Evolutionary conservation across 2,888 invertebrate genomes (phyloP).

Genomic region (Oligia latruncula): DNA sequence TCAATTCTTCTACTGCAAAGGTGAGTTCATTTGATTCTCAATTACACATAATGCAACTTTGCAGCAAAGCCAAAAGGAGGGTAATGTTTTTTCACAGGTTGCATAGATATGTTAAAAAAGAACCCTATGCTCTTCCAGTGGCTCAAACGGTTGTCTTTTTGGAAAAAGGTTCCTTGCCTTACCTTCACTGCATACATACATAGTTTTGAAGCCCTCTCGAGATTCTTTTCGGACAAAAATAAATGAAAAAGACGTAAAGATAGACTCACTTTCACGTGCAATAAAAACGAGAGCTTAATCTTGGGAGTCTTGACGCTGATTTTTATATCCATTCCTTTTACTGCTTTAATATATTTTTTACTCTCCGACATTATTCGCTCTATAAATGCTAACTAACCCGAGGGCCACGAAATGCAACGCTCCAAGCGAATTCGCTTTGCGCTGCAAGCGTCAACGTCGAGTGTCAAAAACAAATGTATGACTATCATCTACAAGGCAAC

Average conservation of each 20-base stretch:
- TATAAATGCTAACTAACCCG: background rate
- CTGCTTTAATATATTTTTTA: slow-evolving; percentile 17
- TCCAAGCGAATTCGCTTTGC: too few species aligned
- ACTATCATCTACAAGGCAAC: too few species aligned
- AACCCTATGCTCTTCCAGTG: background rate
- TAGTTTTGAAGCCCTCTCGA: background rate
- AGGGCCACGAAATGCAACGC: too few species aligned
- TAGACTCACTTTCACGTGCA: slow-evolving; percentile 22
- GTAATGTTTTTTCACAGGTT: background rate
- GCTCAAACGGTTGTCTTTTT: background rate
- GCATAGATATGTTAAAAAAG: background rate
- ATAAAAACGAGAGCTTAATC: slow-evolving; percentile 35
- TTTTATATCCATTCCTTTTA: slow-evolving; percentile 10
- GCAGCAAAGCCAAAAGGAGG: background rate
- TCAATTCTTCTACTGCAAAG: too few species aligned
- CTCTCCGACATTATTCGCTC: background rate
- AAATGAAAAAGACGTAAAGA: slow-evolving; percentile 11
- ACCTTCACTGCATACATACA: background rate
- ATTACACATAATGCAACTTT: background rate
- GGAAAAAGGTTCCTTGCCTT: background rate
- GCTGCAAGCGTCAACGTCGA: too few species aligned
- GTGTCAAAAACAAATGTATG: too few species aligned
- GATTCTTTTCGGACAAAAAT: background rate
- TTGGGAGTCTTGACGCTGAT: background rate
- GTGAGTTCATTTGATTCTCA: too few species aligned